Percentiles rank a stretch among this genome's conserved stretches.
Evolutionary conservation across 1,140 invertebrate species (phyloP).

Genomic region (Zaprionus ornatus): DNA sequence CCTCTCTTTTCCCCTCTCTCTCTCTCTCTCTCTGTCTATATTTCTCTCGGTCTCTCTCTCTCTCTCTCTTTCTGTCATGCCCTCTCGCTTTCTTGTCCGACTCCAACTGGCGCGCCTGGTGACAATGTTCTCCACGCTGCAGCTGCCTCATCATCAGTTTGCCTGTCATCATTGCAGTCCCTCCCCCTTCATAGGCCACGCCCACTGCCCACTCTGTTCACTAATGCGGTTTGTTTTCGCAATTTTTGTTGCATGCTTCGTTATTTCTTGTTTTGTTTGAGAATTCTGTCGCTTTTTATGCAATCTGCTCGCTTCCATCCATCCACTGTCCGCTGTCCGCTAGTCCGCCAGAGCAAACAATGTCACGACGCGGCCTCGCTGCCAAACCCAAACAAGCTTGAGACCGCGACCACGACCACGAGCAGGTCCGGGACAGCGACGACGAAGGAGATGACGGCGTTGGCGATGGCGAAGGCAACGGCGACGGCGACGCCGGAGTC

Average conservation of each 20-base stretch:
- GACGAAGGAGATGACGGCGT: conserved; percentile 9
- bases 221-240: conserved; percentile 79
- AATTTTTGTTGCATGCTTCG: conserved; percentile 70
- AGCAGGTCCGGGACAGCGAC: conserved; percentile 21
- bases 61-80: background rate
- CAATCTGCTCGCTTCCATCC: conserved; percentile 31
- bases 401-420: conserved; percentile 49
- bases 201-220: conserved; percentile 34
- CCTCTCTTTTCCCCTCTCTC: background rate
- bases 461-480: background rate
- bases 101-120: conserved; percentile 20
- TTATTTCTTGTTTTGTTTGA: conserved; percentile 78
- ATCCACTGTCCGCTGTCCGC: conserved; percentile 14
- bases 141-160: conserved; percentile 52
- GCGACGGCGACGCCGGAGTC: conserved; percentile 10
- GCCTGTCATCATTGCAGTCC: conserved; percentile 64
- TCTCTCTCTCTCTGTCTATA: background rate
- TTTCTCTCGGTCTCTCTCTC: background rate
- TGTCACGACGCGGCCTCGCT: conserved; percentile 75
- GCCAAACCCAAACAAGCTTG: conserved; percentile 79
- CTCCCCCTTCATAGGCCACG: conserved; percentile 13
- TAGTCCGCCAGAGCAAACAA: conserved; percentile 62
- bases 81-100: background rate
- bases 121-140: conserved; percentile 68
- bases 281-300: conserved; percentile 53